phyloP scores from a whole-genome alignment of 2,888 invertebrate species.

The Drosophila peninsularis region DNA sequence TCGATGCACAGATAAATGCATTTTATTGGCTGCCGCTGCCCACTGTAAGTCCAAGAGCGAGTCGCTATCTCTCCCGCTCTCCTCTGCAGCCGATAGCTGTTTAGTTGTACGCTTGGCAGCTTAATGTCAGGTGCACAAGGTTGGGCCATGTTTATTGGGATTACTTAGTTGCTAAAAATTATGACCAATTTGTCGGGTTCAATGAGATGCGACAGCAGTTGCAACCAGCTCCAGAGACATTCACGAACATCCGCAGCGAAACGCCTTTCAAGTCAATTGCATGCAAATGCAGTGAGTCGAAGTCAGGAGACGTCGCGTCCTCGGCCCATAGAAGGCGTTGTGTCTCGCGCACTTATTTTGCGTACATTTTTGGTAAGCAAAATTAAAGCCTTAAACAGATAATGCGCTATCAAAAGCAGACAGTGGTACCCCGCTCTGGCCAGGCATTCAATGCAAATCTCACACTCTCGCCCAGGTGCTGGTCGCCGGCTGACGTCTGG shows the following conservation, averaged over 20 bases:
- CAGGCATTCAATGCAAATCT: slow-evolving; percentile 77
- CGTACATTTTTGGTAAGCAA: slow-evolving; percentile 78
- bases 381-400: slow-evolving; percentile 81
- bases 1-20: slow-evolving; percentile 78
- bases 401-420: slow-evolving; percentile 68
- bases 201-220: slow-evolving; percentile 57
- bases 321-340: slow-evolving; percentile 73
- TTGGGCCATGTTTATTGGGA: slow-evolving; percentile 81
- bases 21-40: slow-evolving; percentile 65
- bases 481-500: slow-evolving; percentile 51
- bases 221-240: slow-evolving; percentile 27
- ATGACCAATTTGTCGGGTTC: slow-evolving; percentile 81
- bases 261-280: slow-evolving; percentile 77
- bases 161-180: slow-evolving; percentile 77
- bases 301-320: slow-evolving; percentile 21
- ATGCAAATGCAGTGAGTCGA: slow-evolving; percentile 65
- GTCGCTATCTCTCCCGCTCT: slow-evolving; percentile 10
- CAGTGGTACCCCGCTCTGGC: slow-evolving; percentile 27
- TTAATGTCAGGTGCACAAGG: slow-evolving; percentile 79
- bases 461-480: slow-evolving; percentile 21
- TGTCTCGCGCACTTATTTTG: slow-evolving; percentile 74
- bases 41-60: slow-evolving; percentile 50
- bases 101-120: slow-evolving; percentile 60
- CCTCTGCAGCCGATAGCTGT: slow-evolving; percentile 17
- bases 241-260: slow-evolving; percentile 25